Evolutionary conservation across 1,140 invertebrate genomes (phyloP), one percentile per base, ranked within the genome.

Genomic region (Leptinotarsa texana): DNA sequence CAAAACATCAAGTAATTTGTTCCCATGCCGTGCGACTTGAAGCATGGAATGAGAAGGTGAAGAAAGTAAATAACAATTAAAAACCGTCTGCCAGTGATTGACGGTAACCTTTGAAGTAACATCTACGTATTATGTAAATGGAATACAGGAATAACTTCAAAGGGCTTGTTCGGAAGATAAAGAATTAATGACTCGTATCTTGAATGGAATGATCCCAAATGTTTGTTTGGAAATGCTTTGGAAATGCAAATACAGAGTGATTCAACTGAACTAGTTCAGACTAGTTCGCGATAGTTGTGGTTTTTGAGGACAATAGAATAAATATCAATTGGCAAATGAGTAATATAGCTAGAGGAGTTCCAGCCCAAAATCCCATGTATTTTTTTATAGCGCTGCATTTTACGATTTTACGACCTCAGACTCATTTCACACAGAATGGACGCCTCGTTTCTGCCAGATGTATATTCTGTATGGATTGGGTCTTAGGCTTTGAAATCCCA

Each of bases 41-140:
- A 57, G 17, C n/a, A 57, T 17, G 51, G n/a, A 57, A 57, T 57
- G 51, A 57, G n/a, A 17, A 18, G n/a, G 51, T 18, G n/a, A 57
- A 57, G 15, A 57, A 57, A 17, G 51, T 57, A 18, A 57, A 57
- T 57, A 57, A 57, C 51, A 57, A 17, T 57, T 57, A 57, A 57
- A 57, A 17, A 57, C 15, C 51, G n/a, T 57, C 51, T 15, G 51
- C 51, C 17, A 18, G n/a, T 57, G 51, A 57, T 57, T 57, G 51
- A 57, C 51, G 15, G 51, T 57, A 57, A 57, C 51, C 51, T 57
- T 57, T 57, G 51, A 57, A 57, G n/a, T 57, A 57, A 57, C 51
- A 57, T 57, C 51, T n/a, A 15, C 51, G 13, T 57, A 57, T 57
- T 57, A 57, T 57, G 51, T 57, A 57, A 57, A 57, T 15, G 51